Evolutionary conservation across 2,113 vertebrate species (phyloP), one percentile per base, ranked within the genome.

Genomic region (Fulmarus glacialis): DNA sequence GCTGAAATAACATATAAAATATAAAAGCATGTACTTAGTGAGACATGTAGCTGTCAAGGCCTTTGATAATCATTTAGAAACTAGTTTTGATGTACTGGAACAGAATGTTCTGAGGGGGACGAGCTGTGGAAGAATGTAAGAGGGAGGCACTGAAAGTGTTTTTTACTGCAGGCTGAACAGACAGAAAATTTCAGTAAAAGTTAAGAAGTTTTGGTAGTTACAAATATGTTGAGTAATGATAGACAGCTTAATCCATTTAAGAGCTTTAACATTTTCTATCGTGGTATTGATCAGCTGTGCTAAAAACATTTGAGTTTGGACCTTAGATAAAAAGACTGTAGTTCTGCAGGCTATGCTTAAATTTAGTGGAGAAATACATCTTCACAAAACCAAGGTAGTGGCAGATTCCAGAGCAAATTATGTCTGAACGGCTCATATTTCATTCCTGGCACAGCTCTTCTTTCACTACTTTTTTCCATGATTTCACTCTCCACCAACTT

Each of bases 291-390:
- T 84, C 53, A 78, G 9, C 8, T 83, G 40, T 38, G 23, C 29
- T 72, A 72, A 93, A 73, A 80, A 29, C 50, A 72, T 83, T 56
- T 81, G 22, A 72, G 38, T 68, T 59, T 84, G 34, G 14, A 47
- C 20, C 22, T 87, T 29, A 40, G 26, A 72, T 64, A 68, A 89
- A 93, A 59, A 75, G 0, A 6, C 2, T 68, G 7, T 27, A 78
- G 12, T 60, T 81, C 34, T 84, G 20, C 15, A 84, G 32, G 43
- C 48, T 47, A 47, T 32, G 29, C 20, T 58, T 68, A 81, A 58
- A 84, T 91, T 84, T 68, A 87, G 29, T 47, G 20, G n/a, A 87
- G 53, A 89, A 84, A 80, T 55, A 42, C 17, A 56, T 83, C n/a
- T 93, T 91, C 38, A 42, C 16, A 87, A 83, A 88, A 81, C 8